Percentiles rank a stretch among this genome's conserved stretches.
Conservation (phyloP, 2,113 vertebrate genomes). For the Ovibos moschatus region DNA sequence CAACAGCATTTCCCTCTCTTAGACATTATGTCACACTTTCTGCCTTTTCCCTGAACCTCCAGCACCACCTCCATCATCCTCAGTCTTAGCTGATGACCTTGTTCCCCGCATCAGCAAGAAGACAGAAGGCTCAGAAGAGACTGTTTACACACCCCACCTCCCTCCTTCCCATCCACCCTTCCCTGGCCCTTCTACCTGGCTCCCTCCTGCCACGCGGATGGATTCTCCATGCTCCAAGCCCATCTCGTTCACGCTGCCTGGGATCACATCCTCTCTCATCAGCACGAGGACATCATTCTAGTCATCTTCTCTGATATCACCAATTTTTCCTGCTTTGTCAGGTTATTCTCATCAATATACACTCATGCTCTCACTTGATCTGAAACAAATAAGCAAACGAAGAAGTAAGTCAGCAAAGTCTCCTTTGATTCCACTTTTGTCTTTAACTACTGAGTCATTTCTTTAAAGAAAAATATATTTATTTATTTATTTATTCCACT, state of each 20-base stretch:
- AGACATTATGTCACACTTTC: neutral
- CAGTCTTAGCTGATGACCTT: neutral
- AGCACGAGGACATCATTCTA: too few species aligned
- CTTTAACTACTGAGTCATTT: neutral
- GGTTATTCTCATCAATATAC: neutral
- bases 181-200: neutral
- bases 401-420: neutral
- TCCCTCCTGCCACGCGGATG: neutral
- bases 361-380: too few species aligned
- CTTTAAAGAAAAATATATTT: too few species aligned
- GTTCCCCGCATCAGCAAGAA: neutral
- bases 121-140: neutral
- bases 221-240: neutral
- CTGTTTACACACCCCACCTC: neutral
- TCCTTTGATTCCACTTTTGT: neutral
- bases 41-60: neutral
- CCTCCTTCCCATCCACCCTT: neutral
- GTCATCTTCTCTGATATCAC: neutral
- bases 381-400: neutral
- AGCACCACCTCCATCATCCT: neutral
- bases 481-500: neutral
- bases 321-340: too few species aligned
- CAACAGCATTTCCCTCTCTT: neutral
- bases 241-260: fast-evolving
- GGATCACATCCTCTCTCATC: neutral